Base-by-base conservation (phyloP, 2,888 invertebrate species). In the Drosophila vallismaia region DNA sequence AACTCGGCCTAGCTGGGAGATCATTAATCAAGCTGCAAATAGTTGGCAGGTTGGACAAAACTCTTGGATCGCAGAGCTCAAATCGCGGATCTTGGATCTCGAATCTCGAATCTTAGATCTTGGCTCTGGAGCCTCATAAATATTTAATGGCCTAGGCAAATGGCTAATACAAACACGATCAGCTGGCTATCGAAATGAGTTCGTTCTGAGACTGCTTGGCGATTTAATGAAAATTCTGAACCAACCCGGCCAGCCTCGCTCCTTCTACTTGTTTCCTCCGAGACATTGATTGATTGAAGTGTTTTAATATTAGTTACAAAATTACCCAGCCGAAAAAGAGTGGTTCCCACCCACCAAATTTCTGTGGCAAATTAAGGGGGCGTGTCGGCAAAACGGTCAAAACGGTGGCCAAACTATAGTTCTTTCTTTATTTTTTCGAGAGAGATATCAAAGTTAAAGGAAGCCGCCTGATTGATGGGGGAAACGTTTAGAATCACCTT, bases 221-320 rank as follows among this genome's bases (percentile, higher is more conserved):
- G 70, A 38, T 69, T 70, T 38, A 50, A 55, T 64, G 56, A 70
- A 55, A 46, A 64, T 69, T 54, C 45, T 12, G 6, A 19, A 33
- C 9, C 33, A 36, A n/a, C 42, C 29, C 6, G 14, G 14, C 28
- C 42, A 31, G 40, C 40, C n/a, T 48, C 45, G 12, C 40, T 28
- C 7, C 42, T 48, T 8, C 12, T n/a, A 12, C 19, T 7, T 26
- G 38, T 3, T 2, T 40, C 6, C 49, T 49, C 4, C 49, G 51
- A 19, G 84, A 86, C 88, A 86, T 76, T 89, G 86, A 86, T 86
- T 89, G 86, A 86, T 86, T 80, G 85, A 70, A 71, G 81, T 75
- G 76, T 74, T 86, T 75, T 73, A 75, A 71, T 79, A 84, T 84
- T 88, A 88, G 81, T 86, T 69, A 71, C 85, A 74, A 74, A 82